Conservation (phyloP, 2,888 invertebrate species). For the Chymomyza amoena region DNA sequence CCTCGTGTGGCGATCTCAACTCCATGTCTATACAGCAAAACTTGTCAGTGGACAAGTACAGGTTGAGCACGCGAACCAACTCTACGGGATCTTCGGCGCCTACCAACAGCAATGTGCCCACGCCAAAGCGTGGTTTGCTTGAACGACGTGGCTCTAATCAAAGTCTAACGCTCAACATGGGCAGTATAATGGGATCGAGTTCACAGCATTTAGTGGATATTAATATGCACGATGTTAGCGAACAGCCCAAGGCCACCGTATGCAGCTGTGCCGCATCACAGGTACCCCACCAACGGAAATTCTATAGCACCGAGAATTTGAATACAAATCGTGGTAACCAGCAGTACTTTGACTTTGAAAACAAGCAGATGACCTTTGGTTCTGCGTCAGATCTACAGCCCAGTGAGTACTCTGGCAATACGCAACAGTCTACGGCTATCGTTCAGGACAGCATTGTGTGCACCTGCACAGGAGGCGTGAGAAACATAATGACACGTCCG, state of each 20-base stretch:
- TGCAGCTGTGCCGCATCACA: constrained; percentile 64
- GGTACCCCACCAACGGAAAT: constrained; percentile 74
- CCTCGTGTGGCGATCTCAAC: constrained; percentile 79
- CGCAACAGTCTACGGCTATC: constrained; percentile 9
- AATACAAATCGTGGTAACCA: constrained; percentile 63
- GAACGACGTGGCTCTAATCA: constrained; percentile 94
- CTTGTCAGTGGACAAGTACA: constrained; percentile 57
- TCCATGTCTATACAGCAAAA: constrained; percentile 81
- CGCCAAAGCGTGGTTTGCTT: constrained; percentile 84
- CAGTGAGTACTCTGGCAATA: constrained; percentile 44
- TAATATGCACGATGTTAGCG: constrained; percentile 36
- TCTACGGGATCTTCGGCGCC: constrained; percentile 42
- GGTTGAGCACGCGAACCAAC: constrained; percentile 45
- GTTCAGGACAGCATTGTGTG: constrained; percentile 51
- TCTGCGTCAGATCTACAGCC: constrained; percentile 79
- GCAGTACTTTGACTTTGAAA: constrained; percentile 72
- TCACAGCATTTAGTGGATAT: constrained; percentile 41
- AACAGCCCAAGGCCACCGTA: constrained; percentile 52
- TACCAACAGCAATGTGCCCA: constrained; percentile 43
- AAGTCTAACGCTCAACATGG: constrained; percentile 89
- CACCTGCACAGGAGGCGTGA: constrained; percentile 77
- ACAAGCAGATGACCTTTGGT: constrained; percentile 76
- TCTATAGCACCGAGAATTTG: constrained; percentile 78
- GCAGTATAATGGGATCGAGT: constrained; percentile 22
- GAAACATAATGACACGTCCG: constrained; percentile 83